Base-by-base conservation (phyloP, 1,140 invertebrate genomes). In the Tetraneura akinire region DNA sequence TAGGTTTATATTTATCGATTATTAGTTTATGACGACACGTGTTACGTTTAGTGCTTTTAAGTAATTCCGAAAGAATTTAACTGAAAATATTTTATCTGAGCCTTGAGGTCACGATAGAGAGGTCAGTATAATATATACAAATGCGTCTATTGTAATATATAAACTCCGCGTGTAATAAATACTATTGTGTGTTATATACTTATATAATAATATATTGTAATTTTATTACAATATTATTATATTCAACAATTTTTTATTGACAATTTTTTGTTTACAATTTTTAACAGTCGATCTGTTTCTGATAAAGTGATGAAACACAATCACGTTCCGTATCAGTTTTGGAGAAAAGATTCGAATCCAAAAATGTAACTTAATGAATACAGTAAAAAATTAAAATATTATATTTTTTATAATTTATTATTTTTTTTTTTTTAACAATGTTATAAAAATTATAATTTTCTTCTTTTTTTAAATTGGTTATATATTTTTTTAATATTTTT, bases 321-420 rank as follows among this genome's bases (percentile, higher is more conserved):
- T n/a, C 45, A 49, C 3, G 9, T 8, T 18, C 45, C 68, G 23
- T 49, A 29, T 49, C 23, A 6, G 23, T 70, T 49, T 23, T 70
- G 68, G 68, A 70, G 45, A 29, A 70, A 49, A 42, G 21, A 70
- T 49, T 23, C 68, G 49, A 6, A 10, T 11, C 68, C 21, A 70
- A 26, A 70, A 26, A 49, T 26, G 14, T 26, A 45, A 49, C 23
- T 47, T 49, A 49, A 49, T 49, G 23, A 18, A 49, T 18, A 70
- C 45, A 49, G 68, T 49, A 70, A 70, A 70, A 37, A 37, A 4
- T 37, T 4, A 37, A 37, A 37, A 37, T 37, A 37, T 37, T 37
- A 37, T 37, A 4, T 37, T 37, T 37, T 4, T 37, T 37, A 37
- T 4, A 4, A 8, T 8, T 37, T 37, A 4, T 37, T 37, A 37